phyloP scores from a whole-genome alignment of 2,888 invertebrate species.

The Melieria picta region DNA sequence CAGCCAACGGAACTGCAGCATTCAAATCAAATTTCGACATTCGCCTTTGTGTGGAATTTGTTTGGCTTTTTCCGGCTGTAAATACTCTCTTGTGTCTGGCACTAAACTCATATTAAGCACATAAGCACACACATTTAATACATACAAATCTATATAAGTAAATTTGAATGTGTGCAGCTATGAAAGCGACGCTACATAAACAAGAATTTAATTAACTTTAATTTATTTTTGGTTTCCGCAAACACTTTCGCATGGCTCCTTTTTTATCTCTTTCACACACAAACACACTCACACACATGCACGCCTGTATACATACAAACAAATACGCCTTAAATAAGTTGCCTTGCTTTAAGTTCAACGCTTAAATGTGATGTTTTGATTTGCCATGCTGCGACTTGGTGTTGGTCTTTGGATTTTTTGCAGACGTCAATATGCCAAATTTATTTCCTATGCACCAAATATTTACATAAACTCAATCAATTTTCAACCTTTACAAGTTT shows the following conservation, averaged over 20 bases:
- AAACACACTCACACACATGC: not conserved
- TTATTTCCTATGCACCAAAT: too few relatives aligned
- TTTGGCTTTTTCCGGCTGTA: conserved; percentile 15
- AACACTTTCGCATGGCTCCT: not conserved
- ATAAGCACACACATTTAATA: not conserved
- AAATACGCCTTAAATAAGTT: too few relatives aligned
- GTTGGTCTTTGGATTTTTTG: too few relatives aligned
- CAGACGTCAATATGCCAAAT: too few relatives aligned
- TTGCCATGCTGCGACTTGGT: too few relatives aligned
- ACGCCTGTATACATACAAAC: not conserved
- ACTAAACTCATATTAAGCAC: not conserved
- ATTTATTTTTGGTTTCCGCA: conserved; percentile 34
- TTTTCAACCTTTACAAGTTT: too few relatives aligned
- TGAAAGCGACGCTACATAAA: not conserved
- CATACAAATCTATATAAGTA: not conserved
- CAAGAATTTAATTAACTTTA: conserved; percentile 39
- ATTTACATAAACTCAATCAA: too few relatives aligned
- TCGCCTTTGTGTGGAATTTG: conserved; percentile 17
- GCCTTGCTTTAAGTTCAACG: too few relatives aligned
- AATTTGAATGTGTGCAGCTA: not conserved
- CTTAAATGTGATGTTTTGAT: too few relatives aligned
- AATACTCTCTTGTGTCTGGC: not conserved
- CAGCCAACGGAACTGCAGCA: conserved; percentile 17
- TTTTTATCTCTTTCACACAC: not conserved
- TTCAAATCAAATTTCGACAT: conserved; percentile 31